phyloP scores from a whole-genome alignment of 2,888 invertebrate species.

The Scotopteryx bipunctaria region DNA sequence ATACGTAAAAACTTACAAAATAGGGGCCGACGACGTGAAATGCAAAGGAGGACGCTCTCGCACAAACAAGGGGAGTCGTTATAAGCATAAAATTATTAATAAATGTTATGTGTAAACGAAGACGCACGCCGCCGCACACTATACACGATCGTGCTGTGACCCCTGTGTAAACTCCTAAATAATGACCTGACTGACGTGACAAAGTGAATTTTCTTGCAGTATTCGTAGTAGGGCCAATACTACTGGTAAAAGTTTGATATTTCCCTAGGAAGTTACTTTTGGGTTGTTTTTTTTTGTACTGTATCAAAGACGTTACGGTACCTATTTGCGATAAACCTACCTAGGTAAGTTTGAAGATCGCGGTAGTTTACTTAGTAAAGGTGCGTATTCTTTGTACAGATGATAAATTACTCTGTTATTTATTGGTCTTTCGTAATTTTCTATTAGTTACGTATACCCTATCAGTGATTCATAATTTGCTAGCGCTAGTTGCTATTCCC shows the following conservation, averaged over 20 bases:
- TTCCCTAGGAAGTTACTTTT: slow-evolving; percentile 7
- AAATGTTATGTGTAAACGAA: slow-evolving; percentile 41
- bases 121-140: slow-evolving; percentile 59
- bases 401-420: slow-evolving; percentile 12
- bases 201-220: slow-evolving; percentile 44
- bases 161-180: slow-evolving; percentile 55
- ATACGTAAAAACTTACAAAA: slow-evolving; percentile 56
- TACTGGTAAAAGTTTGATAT: slow-evolving; percentile 5
- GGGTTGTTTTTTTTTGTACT: slow-evolving; percentile 17
- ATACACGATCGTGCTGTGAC: slow-evolving; percentile 55
- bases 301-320: slow-evolving; percentile 17
- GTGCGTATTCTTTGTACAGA: slow-evolving; percentile 33
- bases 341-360: slow-evolving; percentile 16
- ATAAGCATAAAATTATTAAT: slow-evolving; percentile 46
- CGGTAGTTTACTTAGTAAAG: slow-evolving; percentile 4
- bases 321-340: slow-evolving; percentile 5
- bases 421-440: background rate
- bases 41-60: slow-evolving; percentile 80
- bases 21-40: slow-evolving; percentile 73
- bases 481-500: no score
- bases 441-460: no score
- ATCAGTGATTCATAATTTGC: no score
- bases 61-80: slow-evolving; percentile 77
- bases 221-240: slow-evolving; percentile 7
- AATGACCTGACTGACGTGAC: slow-evolving; percentile 62